Conservation (phyloP, 64 coral and sea anemone species). For the Stylophora pistillata region DNA sequence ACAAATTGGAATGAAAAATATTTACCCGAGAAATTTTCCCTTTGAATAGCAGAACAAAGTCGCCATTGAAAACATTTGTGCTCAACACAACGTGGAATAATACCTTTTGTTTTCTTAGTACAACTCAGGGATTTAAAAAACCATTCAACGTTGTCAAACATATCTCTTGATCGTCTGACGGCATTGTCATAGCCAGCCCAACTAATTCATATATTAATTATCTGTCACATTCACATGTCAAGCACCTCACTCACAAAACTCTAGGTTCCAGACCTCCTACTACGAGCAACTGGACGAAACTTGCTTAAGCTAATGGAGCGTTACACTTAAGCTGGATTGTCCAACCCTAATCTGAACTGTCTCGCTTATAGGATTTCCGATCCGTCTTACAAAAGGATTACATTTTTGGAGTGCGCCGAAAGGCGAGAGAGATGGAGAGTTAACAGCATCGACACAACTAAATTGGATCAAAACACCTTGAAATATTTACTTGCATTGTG, state of each 20-base stretch:
- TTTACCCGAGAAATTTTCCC: slow-evolving; percentile 85
- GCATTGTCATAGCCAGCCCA: slow-evolving; percentile 65
- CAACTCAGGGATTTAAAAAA: slow-evolving; percentile 92
- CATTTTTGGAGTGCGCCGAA: not conserved
- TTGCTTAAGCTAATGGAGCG: slow-evolving; percentile 73
- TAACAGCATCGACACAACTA: not conserved
- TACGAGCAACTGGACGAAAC: slow-evolving; percentile 34
- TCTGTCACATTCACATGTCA: slow-evolving; percentile 71
- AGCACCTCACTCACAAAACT: slow-evolving; percentile 51
- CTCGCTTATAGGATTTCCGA: slow-evolving; percentile 25
- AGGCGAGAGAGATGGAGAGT: not conserved
- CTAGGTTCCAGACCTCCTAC: slow-evolving; percentile 81
- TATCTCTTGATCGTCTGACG: slow-evolving; percentile 89
- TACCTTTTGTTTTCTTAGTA: slow-evolving; percentile 90
- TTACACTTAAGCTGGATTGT: slow-evolving; percentile 35
- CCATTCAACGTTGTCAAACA: slow-evolving; percentile 85
- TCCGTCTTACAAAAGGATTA: not conserved
- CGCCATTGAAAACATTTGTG: slow-evolving; percentile 90
- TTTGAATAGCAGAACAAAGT: slow-evolving; percentile 95
- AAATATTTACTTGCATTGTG: not conserved
- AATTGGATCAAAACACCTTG: not conserved
- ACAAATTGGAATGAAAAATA: slow-evolving; percentile 95
- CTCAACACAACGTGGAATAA: slow-evolving; percentile 75
- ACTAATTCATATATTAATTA: slow-evolving; percentile 90
- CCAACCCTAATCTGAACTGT: slow-evolving; percentile 20